Evolutionary conservation across 2,113 vertebrate species (phyloP), one percentile per base, ranked within the genome.

Genomic region (Mormoops blainvillei): DNA sequence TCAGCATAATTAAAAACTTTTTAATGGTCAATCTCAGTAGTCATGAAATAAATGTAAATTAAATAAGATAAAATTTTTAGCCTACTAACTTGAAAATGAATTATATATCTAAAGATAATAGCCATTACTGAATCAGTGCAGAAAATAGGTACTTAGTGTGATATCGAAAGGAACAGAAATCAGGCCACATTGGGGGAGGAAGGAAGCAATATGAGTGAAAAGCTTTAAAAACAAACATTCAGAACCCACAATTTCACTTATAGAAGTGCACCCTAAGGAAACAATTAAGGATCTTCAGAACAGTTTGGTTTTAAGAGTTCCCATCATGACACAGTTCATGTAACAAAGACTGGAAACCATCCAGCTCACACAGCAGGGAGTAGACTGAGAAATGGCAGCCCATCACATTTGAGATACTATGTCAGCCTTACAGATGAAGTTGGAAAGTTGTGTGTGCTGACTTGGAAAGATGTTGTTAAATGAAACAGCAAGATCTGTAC

Each of bases 381-480:
- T 26, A 13, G 14, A 10, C 36, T 43, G 12, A 50, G 20, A 36
- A 18, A 22, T 0, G 4, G 12, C 5, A 28, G 61, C 13, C 31
- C 2, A 1, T 10, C 48, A 4, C 18, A 41, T 3, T 3, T 3
- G 28, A 45, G 58, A 61, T 38, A 5, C 31, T 13, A 12, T 0
- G 6, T 61, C 67, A 7, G 43, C 43, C 71, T 84, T 63, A 31
- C 43, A 56, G 36, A 10, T 0, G 20, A 33, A 63, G 56, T 5
- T 50, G 9, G 5, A 63, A 36, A 68, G 19, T 33, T 52, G 6
- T 14, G 12, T 54, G 3, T 52, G 31, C 81, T 24, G 41, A 48
- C 41, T 63, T 43, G 15, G 85, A 28, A 36, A 52, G 43, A 63
- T 3, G 45, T 6, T 36, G 38, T 20, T 11, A 65, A 48, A 52